Base-by-base conservation (phyloP, 2,797 vertebrate species). In the Crypturellus tataupa region DNA sequence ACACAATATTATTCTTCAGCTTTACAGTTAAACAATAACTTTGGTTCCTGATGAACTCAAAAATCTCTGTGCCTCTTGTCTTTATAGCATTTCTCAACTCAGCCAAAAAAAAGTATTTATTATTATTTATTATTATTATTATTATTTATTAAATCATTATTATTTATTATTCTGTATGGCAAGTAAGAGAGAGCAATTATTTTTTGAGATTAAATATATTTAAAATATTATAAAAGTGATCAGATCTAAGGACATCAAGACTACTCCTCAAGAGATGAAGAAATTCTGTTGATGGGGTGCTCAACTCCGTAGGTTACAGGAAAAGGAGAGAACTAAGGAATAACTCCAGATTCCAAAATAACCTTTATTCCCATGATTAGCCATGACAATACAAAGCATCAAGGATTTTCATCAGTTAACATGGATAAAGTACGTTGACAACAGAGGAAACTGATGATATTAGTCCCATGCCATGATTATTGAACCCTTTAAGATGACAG, bases 281-380 rank as follows among this genome's bases (percentile, higher is more conserved):
- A 9, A 1, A 4, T 29, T 60, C 63, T 59, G 4, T 55, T 78
- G 37, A 20, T 49, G 31, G 31, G 33, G 68, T 96, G 71, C 80
- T 88, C 47, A 95, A 60, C 13, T 77, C 55, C 31, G 47, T 62
- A 93, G 18, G 55, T 82, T 14, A 13, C 6, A 72, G 68, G 42
- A 56, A 39, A 18, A 62, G 13, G 67, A 67, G 6, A 81, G 27
- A 70, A 37, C 31, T 51, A 79, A 29, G 90, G 86, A 73, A 69
- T 6, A 24, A 23, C 17, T 72, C 39, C 10, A 19, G 44, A 60
- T 90, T 93, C 83, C 83, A 91, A 91, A 94, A 95, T 86, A 58
- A 3, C 35, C 11, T 84, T 89, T 83, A 72, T 85, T 80, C 25
- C 42, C 51, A 33, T 69, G 27, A 42, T 72, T 78, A 87, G 14